phyloP scores from a whole-genome alignment of 2,888 invertebrate genomes.

The Cerastis leucographa region DNA sequence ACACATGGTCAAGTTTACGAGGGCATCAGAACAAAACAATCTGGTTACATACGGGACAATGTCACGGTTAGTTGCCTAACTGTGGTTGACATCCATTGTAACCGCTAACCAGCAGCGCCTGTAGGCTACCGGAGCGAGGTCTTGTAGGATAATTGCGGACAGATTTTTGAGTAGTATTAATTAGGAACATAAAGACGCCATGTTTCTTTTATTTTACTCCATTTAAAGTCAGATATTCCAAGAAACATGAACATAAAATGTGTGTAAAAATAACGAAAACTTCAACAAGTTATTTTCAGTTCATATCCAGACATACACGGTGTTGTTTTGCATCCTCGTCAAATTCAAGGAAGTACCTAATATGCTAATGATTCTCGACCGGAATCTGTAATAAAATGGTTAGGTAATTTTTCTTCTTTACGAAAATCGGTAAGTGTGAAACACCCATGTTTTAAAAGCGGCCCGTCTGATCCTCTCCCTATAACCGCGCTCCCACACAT shows the following conservation, averaged over 20 bases:
- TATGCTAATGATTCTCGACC: too few relatives aligned
- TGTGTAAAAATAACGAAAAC: neutral
- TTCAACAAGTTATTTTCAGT: too few relatives aligned
- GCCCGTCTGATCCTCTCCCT: too few relatives aligned
- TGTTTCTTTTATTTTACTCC: neutral
- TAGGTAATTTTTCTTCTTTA: too few relatives aligned
- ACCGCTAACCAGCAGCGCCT: conserved; percentile 1
- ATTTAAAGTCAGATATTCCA: neutral
- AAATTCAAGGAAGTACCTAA: too few relatives aligned
- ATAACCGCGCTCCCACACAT: too few relatives aligned
- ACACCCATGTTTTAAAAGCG: too few relatives aligned
- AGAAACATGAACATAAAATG: neutral
- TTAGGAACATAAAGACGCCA: neutral
- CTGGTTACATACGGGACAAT: conserved; percentile 32
- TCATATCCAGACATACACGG: too few relatives aligned
- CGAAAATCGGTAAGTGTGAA: too few relatives aligned
- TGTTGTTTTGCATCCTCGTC: too few relatives aligned
- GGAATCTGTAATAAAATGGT: too few relatives aligned
- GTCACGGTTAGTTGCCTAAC: conserved; percentile 43
- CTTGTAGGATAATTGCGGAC: neutral
- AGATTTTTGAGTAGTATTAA: neutral
- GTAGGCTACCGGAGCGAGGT: neutral
- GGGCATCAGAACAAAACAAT: conserved; percentile 29
- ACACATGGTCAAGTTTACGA: conserved; percentile 18
- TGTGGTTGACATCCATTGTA: conserved; percentile 28